Evolutionary conservation across 1,140 invertebrate genomes (phyloP), one percentile per base, ranked within the genome.

Genomic region (Lucilia cuprina): DNA sequence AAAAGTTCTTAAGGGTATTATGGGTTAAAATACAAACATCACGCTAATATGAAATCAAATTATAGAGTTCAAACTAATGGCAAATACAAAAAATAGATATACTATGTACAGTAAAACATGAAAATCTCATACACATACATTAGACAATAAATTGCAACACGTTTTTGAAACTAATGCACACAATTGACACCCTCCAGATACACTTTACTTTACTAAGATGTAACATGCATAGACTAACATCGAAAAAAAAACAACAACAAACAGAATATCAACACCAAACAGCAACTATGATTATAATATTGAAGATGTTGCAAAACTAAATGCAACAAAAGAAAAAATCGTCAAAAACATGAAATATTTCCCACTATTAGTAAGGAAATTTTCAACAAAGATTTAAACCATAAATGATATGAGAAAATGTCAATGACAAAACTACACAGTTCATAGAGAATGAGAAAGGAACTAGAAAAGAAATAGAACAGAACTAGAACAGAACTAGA

Each of bases 111-210:
- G 25, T 1, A 30, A 30, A 41, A 41, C 12, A 55, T 70, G 19
- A 25, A 70, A 70, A 10, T 25, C 2, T 21, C 19, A 21, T 21
- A 70, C 14, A 70, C n/a, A 70, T 21, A 47, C 75, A 78, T 78
- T 78, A 78, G 19, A 78, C 35, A 78, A 78, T 78, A 78, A 78
- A 78, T 78, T 78, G 75, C 75, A 78, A 78, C 75, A 78, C 75
- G 75, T 78, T 78, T 78, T 78, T 78, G 75, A 78, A 78, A 78
- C 75, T 78, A 78, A 78, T 78, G 75, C 75, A 78, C 75, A 78
- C 75, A 78, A 78, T 78, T 78, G 75, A 78, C 75, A 78, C 75
- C 75, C 75, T 78, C 75, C 14, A 78, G 75, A 78, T 17, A 78
- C 75, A 78, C 75, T 47, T 78, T 78, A 78, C 34, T 41, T 78